Base-by-base conservation (phyloP, 2,888 invertebrate species). In the Nycteola revayana region DNA sequence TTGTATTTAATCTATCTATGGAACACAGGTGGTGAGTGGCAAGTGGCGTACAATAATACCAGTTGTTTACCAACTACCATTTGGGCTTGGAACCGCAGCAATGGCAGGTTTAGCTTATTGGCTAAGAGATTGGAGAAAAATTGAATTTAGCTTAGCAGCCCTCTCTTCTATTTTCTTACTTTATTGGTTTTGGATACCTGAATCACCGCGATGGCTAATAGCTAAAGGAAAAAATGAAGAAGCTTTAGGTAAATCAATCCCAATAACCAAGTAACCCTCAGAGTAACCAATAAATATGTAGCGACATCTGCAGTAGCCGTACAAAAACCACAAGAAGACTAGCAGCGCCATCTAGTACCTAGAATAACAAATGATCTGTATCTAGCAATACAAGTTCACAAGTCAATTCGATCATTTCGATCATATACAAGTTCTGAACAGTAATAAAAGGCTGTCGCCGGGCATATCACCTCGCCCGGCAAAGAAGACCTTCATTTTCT, bases 121-220 rank as follows among this genome's bases (percentile, higher is more conserved):
- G 60, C 61, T 91, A 3, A 74, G 92, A 51, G 91, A 92, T 59
- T 93, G 93, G 93, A 84, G 92, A 42, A 72, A 88, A 41, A 70
- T 93, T 7, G 91, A 92, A 61, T 75, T 92, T 11, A 74, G 82
- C 3, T 68, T 92, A 30, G 90, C 91, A 1, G 45, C 78, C 1
- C 49, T 91, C 9, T 90, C 91, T 9, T 73, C 85, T n/a, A 25
- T 90, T 1, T 91, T 75, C 48, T 66, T 91, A 17, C 40, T 75
- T 0, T 86, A 81, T 54, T 80, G 78, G 73, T 83, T 90, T 75
- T 73, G 83, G 25, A 64, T 92, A 52, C 89, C 91, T 0, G 93
- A 93, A 69, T 92, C 92, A 0, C 92, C 92, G 1, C 74, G 92
- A 40, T 93, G 93, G 92, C 68, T 92, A 14, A 51, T 92, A 33